Base-by-base conservation (phyloP, 1,140 invertebrate species). In the Drosophila teissieri region DNA sequence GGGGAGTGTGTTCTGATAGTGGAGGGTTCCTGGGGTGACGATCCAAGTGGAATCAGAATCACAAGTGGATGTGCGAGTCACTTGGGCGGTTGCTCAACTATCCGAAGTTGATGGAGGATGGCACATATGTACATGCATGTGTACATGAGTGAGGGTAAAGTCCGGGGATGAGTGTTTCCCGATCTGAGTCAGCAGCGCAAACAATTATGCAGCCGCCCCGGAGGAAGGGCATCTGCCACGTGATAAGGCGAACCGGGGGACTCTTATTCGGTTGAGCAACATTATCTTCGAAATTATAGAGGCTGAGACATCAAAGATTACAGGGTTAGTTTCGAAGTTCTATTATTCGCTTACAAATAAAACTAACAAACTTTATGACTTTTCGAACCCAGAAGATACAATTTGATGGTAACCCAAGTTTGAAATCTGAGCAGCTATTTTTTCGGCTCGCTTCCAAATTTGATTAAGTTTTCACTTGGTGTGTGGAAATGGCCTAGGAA, bases 61-160 rank as follows among this genome's bases (percentile, higher is more conserved):
- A 36, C 49, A 78, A 78, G 44, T 63, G 53, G 57, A 61, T 49
- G 73, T 42, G 61, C 27, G 7, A 44, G 6, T 39, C 62, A 60
- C 46, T 62, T 37, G 69, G 58, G 45, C 58, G 74, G 65, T 86
- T 86, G 64, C 57, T 51, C 64, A 77, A 79, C 56, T 62, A 44
- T 54, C 24, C 24, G 54, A 42, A 44, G 36, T 14, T 11, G 24
- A 39, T 10, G 22, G 51, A 34, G 31, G 19, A 40, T 31, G 52
- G 34, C n/a, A 31, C 31, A 31, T 10, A 19, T 19, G 19, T 19
- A 24, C 24, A 24, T 24, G 4, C 24, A 24, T 24, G 31, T 31
- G 8, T 31, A 8, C 27, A 31, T 31, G 27, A 12, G 31, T 36
- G 49, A 51, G 49, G n/a, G 49, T 36, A 52, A 31, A 46, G 27